Conservation (phyloP, 2,888 invertebrate genomes). For the Stictocephala bisonia region DNA sequence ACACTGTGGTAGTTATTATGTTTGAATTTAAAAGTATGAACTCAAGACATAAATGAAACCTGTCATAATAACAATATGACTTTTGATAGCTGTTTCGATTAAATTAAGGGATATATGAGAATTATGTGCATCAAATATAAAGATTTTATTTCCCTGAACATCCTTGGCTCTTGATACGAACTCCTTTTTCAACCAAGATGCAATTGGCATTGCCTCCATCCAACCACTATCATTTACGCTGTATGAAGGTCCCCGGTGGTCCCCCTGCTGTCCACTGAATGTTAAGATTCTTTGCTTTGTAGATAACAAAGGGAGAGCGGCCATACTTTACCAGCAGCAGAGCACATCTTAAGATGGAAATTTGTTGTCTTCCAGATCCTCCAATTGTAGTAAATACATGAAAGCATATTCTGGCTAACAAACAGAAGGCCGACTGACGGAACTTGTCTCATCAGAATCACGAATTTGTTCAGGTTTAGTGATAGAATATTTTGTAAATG, state of each 20-base stretch:
- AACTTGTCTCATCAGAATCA: constrained; percentile 10
- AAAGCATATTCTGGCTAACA: background rate
- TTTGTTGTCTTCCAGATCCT: constrained; percentile 6
- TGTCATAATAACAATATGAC: background rate
- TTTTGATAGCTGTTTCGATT: background rate
- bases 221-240: constrained; percentile 6
- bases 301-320: constrained; percentile 2
- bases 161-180: background rate
- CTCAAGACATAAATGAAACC: too few species aligned
- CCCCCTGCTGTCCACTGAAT: constrained; percentile 20
- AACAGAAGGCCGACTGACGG: background rate
- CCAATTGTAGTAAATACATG: background rate
- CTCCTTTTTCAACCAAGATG: constrained; percentile 14
- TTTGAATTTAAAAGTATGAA: too few species aligned
- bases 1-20: too few species aligned
- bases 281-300: background rate
- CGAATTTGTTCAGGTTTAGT: constrained; percentile 4
- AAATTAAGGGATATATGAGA: background rate
- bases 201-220: constrained; percentile 16
- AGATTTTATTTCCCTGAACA: constrained; percentile 15
- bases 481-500: constrained; percentile 11
- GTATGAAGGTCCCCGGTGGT: constrained; percentile 9
- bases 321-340: constrained; percentile 17
- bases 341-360: constrained; percentile 8
- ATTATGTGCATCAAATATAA: background rate